Evolutionary conservation across 2,888 invertebrate species (phyloP), one percentile per base, ranked within the genome.

Genomic region (Himalopsyche kuldschensis): DNA sequence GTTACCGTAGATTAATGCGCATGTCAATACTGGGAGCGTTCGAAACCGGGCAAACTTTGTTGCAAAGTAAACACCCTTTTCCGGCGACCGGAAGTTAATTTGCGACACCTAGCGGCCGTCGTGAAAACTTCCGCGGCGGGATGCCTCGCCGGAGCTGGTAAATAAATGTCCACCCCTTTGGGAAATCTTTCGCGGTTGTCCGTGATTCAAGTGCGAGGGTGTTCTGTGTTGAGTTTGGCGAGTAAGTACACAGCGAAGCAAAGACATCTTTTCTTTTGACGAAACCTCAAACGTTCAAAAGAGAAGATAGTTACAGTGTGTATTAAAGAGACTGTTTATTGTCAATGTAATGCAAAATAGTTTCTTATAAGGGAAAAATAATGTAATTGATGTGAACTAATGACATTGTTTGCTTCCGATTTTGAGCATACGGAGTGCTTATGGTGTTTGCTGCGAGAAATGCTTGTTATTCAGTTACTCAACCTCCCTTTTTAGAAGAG

Each of bases 1-100:
- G 55, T 55, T 55, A 55, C 55, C 20, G n/a, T 5, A 55, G 55
- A 55, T 55, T 55, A 55, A 55, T n/a, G 55, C 55, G 55, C 55
- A 55, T 55, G 55, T 15, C 55, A 20, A 55, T 55, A 15, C 55
- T 55, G 55, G 0, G 55, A 55, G 55, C 20, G 55, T 55, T 55
- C 55, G 77, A 77, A 82, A 82, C 77, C 75, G 78, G n/a, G 41
- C 47, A 48, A 85, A 85, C 81, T 85, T 85, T 81, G 83, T 85
- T 81, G 63, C 79, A 81, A 81, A 83, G 85, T 81, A 84, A 82
- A 85, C 85, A 84, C 81, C 82, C 82, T 77, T 75, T 75, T 31
- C 69, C 75, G 75, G 41, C 24, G 78, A 78, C 75, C 80, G 82
- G 84, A 85, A 85, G 85, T 85, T 85, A 84, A 85, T 85, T 85